Evolutionary conservation across 2,888 invertebrate genomes (phyloP), one percentile per base, ranked within the genome.

Genomic region (Tipula confusa): DNA sequence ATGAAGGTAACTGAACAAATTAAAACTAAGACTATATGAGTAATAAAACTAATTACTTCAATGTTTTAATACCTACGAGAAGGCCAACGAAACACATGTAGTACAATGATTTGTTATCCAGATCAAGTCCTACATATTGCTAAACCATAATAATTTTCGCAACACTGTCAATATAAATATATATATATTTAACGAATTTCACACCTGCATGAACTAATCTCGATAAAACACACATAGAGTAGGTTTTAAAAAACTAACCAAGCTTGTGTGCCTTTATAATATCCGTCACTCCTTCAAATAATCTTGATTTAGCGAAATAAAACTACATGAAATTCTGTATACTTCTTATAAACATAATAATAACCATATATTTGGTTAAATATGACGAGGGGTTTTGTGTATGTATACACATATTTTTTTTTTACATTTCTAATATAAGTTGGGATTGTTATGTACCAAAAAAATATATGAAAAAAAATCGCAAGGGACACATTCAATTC

Each of bases 401-500:
- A n/a, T 64, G 24, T 64, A 64, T 64, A 64, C 64, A 64, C 18
- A 64, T 64, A n/a, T n/a, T n/a, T n/a, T n/a, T n/a, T n/a, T 64
- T 18, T 7, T 64, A 64, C 24, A 24, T 64, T 24, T 64, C 9
- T 64, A 18, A 24, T 64, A 64, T 64, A 64, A 64, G 24, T 64
- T 64, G 24, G 24, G 64, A 64, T 64, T 64, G 13, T 24, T 64
- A 64, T 64, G 7, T 18, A 48, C 18, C 6, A 24, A 64, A 64
- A 43, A 43, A 43, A 43, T 15, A 43, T 33, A 33, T 33, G 15
- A 43, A 15, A 43, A 43, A 43, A 64, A 64, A 64, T 64, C 64
- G 64, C 64, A 64, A 64, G 64, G 64, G 64, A 64, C 64, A 24
- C 64, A 64, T 64, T 64, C 64, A 64, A 64, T 64, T 64, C 64